Evolutionary conservation across 2,888 invertebrate species (phyloP).

Genomic region (Trichopria drosophilae): DNA sequence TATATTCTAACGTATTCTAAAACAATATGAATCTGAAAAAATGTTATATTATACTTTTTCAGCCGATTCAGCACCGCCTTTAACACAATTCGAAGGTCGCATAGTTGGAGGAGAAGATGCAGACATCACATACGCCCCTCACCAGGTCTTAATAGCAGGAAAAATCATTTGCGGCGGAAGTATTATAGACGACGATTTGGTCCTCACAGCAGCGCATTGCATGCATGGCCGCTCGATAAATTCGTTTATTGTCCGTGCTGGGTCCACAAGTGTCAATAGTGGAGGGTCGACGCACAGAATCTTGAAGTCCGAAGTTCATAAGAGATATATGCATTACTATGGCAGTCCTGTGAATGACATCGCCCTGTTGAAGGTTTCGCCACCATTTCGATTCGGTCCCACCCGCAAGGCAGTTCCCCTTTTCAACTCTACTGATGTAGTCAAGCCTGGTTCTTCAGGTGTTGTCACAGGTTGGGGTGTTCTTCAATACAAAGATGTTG

Average conservation of each 20-base stretch:
- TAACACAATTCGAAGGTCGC: constrained; percentile 43
- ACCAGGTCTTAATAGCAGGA: constrained; percentile 61
- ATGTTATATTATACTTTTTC: no score
- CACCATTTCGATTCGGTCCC: constrained; percentile 58
- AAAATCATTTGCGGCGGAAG: constrained; percentile 61
- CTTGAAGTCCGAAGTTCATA: constrained; percentile 27
- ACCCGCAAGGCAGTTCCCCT: constrained; percentile 59
- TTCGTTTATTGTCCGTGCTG: no score
- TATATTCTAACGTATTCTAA: no score
- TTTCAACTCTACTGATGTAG: constrained; percentile 46
- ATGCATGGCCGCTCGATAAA: constrained; percentile 37
- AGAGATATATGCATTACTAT: constrained; percentile 16
- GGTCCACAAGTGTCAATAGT: constrained; percentile 9
- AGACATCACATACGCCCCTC: constrained; percentile 59
- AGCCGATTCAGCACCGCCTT: no score
- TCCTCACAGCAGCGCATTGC: constrained; percentile 60
- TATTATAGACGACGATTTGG: constrained; percentile 58
- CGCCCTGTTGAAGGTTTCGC: constrained; percentile 61
- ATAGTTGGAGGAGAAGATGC: constrained; percentile 61
- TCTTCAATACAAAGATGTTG: no score
- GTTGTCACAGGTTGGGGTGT: constrained; percentile 45
- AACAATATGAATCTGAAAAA: no score
- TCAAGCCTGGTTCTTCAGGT: constrained; percentile 18
- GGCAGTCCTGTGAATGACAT: constrained; percentile 58
- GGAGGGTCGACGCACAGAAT: constrained; percentile 32